phyloP scores from a whole-genome alignment of 2,797 vertebrate species.

The Vespertilio murinus region DNA sequence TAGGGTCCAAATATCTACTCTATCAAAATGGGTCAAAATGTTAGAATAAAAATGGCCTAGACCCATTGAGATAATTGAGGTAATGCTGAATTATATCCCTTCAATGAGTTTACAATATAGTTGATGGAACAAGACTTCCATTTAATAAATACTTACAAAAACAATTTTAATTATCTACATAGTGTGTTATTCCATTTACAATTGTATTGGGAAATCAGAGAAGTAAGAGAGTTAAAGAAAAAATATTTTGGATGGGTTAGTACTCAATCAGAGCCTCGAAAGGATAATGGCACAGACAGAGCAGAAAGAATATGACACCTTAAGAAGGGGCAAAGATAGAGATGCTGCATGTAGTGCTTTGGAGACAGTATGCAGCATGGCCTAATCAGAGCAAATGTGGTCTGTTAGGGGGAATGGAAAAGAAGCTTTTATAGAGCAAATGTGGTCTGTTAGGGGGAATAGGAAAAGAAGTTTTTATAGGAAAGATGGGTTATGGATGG shows the following conservation, averaged over 20 bases:
- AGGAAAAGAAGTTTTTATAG: background rate
- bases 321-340: background rate
- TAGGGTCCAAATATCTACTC: background rate
- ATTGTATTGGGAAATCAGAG: slow-evolving; percentile 25
- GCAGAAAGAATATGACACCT: background rate
- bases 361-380: background rate
- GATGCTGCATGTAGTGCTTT: background rate
- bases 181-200: slow-evolving; percentile 1
- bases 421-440: background rate
- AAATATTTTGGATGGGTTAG: background rate
- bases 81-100: background rate
- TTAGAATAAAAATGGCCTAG: slow-evolving; percentile 21
- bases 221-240: slow-evolving; percentile 22
- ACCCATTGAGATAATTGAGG: background rate
- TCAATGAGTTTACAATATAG: background rate
- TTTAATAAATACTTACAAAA: background rate
- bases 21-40: slow-evolving; percentile 24
- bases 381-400: background rate
- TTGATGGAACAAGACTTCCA: background rate
- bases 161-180: background rate
- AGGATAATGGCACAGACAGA: background rate
- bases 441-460: background rate
- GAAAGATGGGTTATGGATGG: background rate
- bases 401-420: background rate
- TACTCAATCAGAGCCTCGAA: background rate